A percentile compares a stretch with the other conserved stretches of the same genome.
phyloP scores from a whole-genome alignment of 2,797 vertebrate species.

The Tarsius wallacei region DNA sequence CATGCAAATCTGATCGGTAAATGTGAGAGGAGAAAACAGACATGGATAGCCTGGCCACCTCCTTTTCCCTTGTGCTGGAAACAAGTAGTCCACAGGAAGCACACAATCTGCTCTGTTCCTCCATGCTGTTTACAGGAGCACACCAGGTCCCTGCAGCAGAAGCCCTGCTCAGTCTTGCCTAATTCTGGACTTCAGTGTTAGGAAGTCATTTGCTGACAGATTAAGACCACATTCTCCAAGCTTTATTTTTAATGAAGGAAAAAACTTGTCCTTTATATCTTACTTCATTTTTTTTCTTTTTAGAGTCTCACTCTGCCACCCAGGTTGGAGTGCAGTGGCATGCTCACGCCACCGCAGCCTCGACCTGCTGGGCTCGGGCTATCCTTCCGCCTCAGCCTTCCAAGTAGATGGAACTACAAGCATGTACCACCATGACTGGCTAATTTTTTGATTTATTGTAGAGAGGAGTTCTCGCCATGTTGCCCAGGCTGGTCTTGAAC shows the following conservation, averaged over 20 bases:
- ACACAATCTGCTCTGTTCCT: not conserved
- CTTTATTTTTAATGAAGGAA: not conserved
- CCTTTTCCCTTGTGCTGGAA: not conserved
- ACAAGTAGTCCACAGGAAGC: not conserved
- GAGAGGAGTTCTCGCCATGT: too few relatives aligned
- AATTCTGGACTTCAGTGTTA: not conserved
- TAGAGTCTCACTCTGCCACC: not conserved
- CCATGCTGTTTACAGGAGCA: accelerated
- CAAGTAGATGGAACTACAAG: not conserved
- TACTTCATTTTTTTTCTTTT: too few relatives aligned
- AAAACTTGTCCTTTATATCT: too few relatives aligned
- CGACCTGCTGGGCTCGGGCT: not conserved
- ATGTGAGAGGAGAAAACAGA: not conserved
- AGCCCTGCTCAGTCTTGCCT: too few relatives aligned
- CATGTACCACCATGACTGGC: not conserved
- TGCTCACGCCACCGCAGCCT: not conserved
- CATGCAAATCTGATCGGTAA: not conserved
- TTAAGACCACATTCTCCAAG: not conserved
- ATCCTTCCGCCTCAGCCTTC: not conserved
- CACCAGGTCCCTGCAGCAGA: not conserved
- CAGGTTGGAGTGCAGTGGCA: not conserved
- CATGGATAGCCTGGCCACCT: not conserved
- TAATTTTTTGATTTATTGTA: not conserved
- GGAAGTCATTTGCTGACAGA: not conserved
- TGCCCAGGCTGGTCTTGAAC: too few relatives aligned